A percentile compares a stretch with the other conserved stretches of the same genome.
Conservation (phyloP, 1,140 invertebrate genomes). For the Temnothorax longispinosus region DNA sequence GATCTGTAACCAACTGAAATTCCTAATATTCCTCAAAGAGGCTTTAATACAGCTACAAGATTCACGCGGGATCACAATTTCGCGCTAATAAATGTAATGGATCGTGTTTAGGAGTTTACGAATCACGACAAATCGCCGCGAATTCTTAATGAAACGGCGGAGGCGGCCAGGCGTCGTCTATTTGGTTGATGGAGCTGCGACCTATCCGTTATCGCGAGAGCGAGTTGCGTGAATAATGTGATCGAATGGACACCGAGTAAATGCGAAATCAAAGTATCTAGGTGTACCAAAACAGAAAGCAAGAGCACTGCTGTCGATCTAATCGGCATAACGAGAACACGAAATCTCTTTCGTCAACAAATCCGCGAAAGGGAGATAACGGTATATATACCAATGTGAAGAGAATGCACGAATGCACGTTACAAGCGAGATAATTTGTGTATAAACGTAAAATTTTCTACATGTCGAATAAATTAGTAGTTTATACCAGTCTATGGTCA, state of each 20-base stretch:
- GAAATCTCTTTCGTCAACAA: neutral
- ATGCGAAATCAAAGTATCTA: slow-evolving; percentile 27
- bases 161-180: slow-evolving; percentile 44
- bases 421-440: neutral
- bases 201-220: slow-evolving; percentile 41
- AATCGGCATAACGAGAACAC: neutral
- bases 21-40: neutral
- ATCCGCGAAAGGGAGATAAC: neutral
- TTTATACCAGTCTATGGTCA: neutral
- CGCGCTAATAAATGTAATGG: slow-evolving; percentile 73
- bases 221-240: slow-evolving; percentile 64
- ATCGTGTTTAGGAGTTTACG: slow-evolving; percentile 27
- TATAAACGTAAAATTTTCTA: neutral
- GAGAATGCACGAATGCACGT: neutral
- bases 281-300: neutral
- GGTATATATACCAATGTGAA: too few species aligned
- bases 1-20: neutral
- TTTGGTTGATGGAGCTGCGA: slow-evolving; percentile 66
- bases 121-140: neutral
- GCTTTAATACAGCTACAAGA: slow-evolving; percentile 27
- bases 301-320: neutral
- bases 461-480: neutral
- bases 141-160: neutral
- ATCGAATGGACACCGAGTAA: slow-evolving; percentile 33
- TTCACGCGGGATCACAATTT: slow-evolving; percentile 56